A percentile compares a stretch with the other conserved stretches of the same genome.
Conservation (phyloP, 2,113 vertebrate species). For the Tychaedon coryphoeus region DNA sequence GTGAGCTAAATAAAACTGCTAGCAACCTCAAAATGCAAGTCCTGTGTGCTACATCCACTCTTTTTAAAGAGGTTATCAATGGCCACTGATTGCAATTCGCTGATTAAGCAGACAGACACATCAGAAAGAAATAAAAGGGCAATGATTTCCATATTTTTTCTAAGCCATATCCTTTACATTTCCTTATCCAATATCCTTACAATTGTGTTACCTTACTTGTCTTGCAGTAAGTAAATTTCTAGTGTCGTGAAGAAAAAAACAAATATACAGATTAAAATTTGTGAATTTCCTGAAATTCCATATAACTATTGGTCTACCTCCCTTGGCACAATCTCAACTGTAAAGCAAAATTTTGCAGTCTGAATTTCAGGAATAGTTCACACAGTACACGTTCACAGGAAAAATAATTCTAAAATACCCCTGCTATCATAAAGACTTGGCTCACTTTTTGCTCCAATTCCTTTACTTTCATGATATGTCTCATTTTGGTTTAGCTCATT, state of each 20-base stretch:
- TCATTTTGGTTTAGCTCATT: slow-evolving; percentile 10
- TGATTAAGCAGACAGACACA: not conserved
- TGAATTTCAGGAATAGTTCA: slow-evolving; percentile 28
- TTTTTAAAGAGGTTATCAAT: not conserved
- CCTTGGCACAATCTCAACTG: not conserved
- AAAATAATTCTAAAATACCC: slow-evolving; percentile 24
- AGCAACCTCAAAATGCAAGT: not conserved
- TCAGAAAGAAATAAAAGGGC: not conserved
- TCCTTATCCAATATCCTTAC: not conserved
- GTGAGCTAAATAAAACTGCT: not conserved
- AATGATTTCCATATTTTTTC: not conserved
- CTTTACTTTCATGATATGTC: slow-evolving; percentile 5
- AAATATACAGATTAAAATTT: slow-evolving; percentile 1
- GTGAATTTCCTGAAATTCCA: not conserved
- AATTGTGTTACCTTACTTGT: not conserved
- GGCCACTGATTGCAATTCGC: not conserved
- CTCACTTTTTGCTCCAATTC: not conserved
- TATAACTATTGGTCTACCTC: not conserved
- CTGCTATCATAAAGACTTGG: not conserved
- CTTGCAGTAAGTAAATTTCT: slow-evolving; percentile 5
- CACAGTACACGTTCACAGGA: not conserved
- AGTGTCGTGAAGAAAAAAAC: slow-evolving; percentile 27
- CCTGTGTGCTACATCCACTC: not conserved
- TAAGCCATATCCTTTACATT: not conserved
- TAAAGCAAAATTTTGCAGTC: slow-evolving; percentile 25